These are phyloP conservation scores for Xiphophorus maculatus DNA, from an alignment of 2,113 vertebrate genomes.

Conservation along the genomic window DNA sequence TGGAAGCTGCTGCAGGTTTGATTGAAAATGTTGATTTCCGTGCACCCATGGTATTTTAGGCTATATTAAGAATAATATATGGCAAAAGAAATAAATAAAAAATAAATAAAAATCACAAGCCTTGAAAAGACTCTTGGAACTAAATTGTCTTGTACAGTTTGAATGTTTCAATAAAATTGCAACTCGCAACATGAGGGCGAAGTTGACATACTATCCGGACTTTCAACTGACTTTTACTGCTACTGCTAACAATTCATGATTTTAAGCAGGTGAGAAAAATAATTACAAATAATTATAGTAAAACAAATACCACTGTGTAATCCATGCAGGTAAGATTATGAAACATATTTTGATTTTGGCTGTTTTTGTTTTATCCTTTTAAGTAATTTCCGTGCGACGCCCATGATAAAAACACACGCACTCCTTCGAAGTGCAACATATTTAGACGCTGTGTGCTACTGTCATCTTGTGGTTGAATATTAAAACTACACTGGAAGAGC, in stretches of 20 bases:
- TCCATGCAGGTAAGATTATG: neutral
- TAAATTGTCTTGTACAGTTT: too few relatives aligned
- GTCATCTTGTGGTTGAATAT: slow-evolving; percentile 56
- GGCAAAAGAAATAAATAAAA: too few relatives aligned
- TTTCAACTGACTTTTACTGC: too few relatives aligned
- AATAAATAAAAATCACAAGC: too few relatives aligned
- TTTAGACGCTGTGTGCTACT: slow-evolving; percentile 16
- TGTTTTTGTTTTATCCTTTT: neutral
- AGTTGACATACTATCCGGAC: too few relatives aligned
- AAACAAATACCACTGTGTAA: neutral
- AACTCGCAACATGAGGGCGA: too few relatives aligned
- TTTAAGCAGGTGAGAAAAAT: neutral
- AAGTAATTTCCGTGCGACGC: slow-evolving; percentile 11
- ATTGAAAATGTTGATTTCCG: too few relatives aligned
- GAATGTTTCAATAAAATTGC: too few relatives aligned
- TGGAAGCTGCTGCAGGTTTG: too few relatives aligned
- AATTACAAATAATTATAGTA: neutral
- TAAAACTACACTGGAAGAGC: neutral
- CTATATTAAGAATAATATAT: too few relatives aligned
- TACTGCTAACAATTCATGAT: accelerated
- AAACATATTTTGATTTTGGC: neutral
- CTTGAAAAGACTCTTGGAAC: too few relatives aligned
- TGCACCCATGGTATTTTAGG: too few relatives aligned
- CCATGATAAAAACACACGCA: slow-evolving; percentile 5
- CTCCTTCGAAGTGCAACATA: accelerated